These are phyloP conservation scores for Drosophila nr. medialis DNA, from an alignment of 2,888 invertebrate species.

Conservation along the genomic window DNA sequence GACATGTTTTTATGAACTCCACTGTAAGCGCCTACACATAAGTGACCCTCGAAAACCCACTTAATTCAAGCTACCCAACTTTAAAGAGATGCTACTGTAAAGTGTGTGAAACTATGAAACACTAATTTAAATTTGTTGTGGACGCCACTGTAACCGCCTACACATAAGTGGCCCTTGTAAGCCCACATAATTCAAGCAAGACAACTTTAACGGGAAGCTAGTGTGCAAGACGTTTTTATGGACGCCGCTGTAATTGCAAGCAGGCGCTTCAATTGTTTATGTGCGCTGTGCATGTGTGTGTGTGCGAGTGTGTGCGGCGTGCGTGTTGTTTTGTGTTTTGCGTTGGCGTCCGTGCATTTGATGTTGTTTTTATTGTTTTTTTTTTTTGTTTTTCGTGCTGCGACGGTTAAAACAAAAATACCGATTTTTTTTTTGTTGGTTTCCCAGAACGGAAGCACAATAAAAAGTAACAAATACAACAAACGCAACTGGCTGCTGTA, in stretches of 20 bases:
- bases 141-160: constrained; percentile 2
- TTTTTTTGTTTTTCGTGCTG: constrained; percentile 48
- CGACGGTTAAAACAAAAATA: constrained; percentile 60
- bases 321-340: constrained; percentile 63
- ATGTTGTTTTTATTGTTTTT: constrained; percentile 49
- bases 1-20: not conserved
- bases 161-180: not conserved
- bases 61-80: not conserved
- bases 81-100: not conserved
- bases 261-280: constrained; percentile 45
- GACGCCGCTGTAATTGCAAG: constrained; percentile 57
- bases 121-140: not conserved
- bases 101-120: not conserved
- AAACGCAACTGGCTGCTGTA: constrained; percentile 46
- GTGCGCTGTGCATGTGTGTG: constrained; percentile 14
- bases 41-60: not conserved
- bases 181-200: not conserved
- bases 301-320: constrained; percentile 32
- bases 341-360: constrained; percentile 67
- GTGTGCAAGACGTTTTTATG: constrained; percentile 7
- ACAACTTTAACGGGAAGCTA: not conserved
- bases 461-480: constrained; percentile 33
- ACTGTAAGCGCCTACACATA: constrained; percentile 6
- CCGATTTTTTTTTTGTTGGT: constrained; percentile 33
- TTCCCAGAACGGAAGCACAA: constrained; percentile 56